Base-by-base conservation (phyloP, 2,113 vertebrate genomes). In the Rhinolophus ferrumequinum region DNA sequence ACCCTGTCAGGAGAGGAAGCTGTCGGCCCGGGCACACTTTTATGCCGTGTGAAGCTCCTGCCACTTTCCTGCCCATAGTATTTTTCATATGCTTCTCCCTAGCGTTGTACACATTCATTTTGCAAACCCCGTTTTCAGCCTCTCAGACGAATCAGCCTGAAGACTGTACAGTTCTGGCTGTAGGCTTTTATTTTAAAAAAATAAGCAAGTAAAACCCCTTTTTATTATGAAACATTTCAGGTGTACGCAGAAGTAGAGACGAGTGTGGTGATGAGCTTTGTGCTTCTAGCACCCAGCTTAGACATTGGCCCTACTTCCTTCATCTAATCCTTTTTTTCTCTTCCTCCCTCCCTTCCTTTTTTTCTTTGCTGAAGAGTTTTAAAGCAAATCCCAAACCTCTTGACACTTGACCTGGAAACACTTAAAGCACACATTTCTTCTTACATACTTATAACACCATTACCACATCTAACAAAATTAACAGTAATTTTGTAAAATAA, bases 251-350 rank as follows among this genome's bases (percentile, higher is more conserved):
- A 80, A 47, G 38, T 67, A 69, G 35, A 41, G 70, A 35, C 9
- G 2, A 2, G 18, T 5, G 0, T 18, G 41, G n/a, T 9, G 19
- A 7, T 1, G 26, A 21, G 11, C 22, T 22, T 26, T 0, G 0
- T 0, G 21, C 12, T 3, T 73, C 52, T 0, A 0, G 10, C 35
- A 15, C 38, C 22, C 12, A 24, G 33, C 10, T 15, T 38, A 21
- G 21, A 7, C 16, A 1, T 76, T 26, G 33, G 67, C 56, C 11
- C 0, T 26, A 1, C 10, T 44, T 2, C 7, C 28, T 76, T n/a
- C 11, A 1, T 82, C 22, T 1, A 2, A 2, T 8, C 12, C 33
- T 58, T 41, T 30, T 21, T 47, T 4, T 41, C 9, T 30, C 5
- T 77, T 12, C 58, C 5, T 41, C 41, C 19, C 26, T 50, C 12